A percentile compares a stretch with the other conserved stretches of the same genome.
phyloP scores from a whole-genome alignment of 2,797 vertebrate genomes.

The Choloepus didactylus region DNA sequence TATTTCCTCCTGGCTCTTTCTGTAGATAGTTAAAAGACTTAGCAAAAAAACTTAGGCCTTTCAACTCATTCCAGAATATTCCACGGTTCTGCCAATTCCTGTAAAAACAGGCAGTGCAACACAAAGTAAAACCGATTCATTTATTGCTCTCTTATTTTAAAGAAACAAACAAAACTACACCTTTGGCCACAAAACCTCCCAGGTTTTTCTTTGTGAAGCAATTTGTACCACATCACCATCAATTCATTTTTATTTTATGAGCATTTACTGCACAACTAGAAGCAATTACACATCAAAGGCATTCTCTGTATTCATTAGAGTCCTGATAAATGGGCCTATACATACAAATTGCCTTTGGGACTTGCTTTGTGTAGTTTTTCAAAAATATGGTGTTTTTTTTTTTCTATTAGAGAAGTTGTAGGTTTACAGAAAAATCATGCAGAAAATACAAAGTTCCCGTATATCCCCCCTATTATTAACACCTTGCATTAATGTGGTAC shows the following conservation, averaged over 20 bases:
- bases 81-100: conserved; percentile 10
- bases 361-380: conserved; percentile 27
- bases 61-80: conserved; percentile 30
- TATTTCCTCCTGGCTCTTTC: not conserved
- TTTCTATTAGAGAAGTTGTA: too few relatives aligned
- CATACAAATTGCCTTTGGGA: conserved; percentile 18
- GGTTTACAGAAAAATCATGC: too few relatives aligned
- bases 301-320: conserved; percentile 55
- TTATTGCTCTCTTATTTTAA: conserved; percentile 44
- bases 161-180: not conserved
- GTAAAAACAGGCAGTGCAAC: not conserved
- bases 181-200: not conserved
- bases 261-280: conserved; percentile 12
- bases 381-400: not conserved
- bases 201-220: not conserved
- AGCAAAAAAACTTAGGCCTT: not conserved
- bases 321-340: conserved; percentile 11
- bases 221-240: conserved; percentile 56
- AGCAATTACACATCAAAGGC: conserved; percentile 51
- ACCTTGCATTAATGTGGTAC: too few relatives aligned
- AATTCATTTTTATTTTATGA: conserved; percentile 69
- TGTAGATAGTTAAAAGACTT: too few relatives aligned
- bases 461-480: too few relatives aligned
- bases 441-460: too few relatives aligned
- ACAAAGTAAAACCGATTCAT: conserved; percentile 41